These are phyloP conservation scores for Pseudomyrmex gracilis DNA, from an alignment of 1,140 invertebrate genomes.

Conservation along the genomic window DNA sequence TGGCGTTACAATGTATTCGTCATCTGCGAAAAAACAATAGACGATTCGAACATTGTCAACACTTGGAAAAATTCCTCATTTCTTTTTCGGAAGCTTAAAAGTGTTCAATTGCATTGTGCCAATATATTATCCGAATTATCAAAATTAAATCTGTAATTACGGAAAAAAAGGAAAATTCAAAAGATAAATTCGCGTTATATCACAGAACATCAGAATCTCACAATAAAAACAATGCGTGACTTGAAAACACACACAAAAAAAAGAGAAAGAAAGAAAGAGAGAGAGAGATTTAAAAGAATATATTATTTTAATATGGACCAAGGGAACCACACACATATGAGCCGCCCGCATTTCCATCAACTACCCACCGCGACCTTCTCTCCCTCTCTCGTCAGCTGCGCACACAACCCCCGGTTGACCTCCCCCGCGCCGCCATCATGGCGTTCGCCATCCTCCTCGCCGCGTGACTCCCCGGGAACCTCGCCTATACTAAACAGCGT, in stretches of 20 bases:
- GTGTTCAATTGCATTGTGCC: background rate
- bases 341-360: constrained; percentile 24
- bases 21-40: background rate
- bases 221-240: constrained; percentile 10
- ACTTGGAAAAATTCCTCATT: background rate
- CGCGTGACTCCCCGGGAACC: constrained; percentile 41
- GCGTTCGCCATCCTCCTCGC: constrained; percentile 44
- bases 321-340: constrained; percentile 14
- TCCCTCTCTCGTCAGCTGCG: constrained; percentile 46
- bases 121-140: background rate
- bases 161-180: background rate
- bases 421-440: constrained; percentile 46
- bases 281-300: background rate
- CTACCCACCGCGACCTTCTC: constrained; percentile 29
- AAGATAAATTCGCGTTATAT: background rate
- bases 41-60: background rate
- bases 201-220: background rate
- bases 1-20: background rate
- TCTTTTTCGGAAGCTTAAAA: background rate
- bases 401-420: constrained; percentile 47
- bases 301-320: background rate
- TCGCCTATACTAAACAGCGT: background rate
- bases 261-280: too few species aligned
- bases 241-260: background rate
- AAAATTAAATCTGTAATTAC: background rate